Evolutionary conservation across 2,888 invertebrate genomes (phyloP), one percentile per base, ranked within the genome.

Genomic region (Cephalotes varians): DNA sequence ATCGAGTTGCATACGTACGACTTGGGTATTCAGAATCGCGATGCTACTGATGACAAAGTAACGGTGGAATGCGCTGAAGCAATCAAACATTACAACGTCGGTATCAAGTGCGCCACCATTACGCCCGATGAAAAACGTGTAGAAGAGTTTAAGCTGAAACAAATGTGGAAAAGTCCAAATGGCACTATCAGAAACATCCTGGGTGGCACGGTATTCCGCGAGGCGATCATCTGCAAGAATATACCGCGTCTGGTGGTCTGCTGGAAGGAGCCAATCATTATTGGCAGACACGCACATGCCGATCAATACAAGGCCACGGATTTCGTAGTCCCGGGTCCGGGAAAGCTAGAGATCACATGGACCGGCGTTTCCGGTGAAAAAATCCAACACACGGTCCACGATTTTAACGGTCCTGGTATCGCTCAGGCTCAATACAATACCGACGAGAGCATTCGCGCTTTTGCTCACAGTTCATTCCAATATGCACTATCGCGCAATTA

Each of bases 271-370:
- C 99, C 99, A 7, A 99, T 99, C 90, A 98, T 99, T 79, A 99
- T 99, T 93, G 99, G 99, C 3, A 98, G 99, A 95, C 99, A 99
- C 94, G 99, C 99, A 76, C 98, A 99, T 94, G 99, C 98, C 51
- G 99, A 99, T 95, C 99, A 99, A 95, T 99, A 99, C 95, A 98
- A 98, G 95, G 99, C 99, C 0, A 98, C 98, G 18, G 99, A 99
- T 95, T 99, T 99, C 95, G 96, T 99, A 15, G 98, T 99, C 0
- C 99, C 99, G 71, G 97, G 98, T 7, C 96, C 97, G 71, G 99
- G 99, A 37, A 98, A 97, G 93, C 95, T 99, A 51, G 98, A 98
- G 93, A 95, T 99, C 77, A 96, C 96, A 37, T 99, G 97, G 95
- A 97, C 97, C 0, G 97, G 98, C 10, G 94, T 95, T 9, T 95